Evolutionary conservation across 2,888 invertebrate species (phyloP).

Genomic region (Brachylomia viminalis): DNA sequence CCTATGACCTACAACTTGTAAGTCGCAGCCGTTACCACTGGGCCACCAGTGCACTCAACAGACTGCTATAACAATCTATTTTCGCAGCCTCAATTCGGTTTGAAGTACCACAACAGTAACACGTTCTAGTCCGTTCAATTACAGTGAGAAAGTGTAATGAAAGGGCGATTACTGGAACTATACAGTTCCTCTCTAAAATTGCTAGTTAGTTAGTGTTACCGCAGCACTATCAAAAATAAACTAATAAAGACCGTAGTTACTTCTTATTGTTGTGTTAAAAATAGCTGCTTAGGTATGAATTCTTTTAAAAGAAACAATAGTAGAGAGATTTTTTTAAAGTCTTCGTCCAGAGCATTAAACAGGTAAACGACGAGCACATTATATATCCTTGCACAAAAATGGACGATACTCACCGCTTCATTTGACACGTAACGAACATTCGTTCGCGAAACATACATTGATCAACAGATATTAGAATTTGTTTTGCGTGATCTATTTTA

Average conservation of each 20-base stretch:
- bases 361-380: background rate
- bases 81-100: background rate
- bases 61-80: background rate
- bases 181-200: conserved; percentile 27
- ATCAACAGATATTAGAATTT: background rate
- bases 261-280: background rate
- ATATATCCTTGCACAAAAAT: background rate
- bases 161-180: conserved; percentile 33
- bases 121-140: conserved; percentile 31
- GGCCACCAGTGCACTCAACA: no score
- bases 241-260: background rate
- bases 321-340: background rate
- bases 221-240: conserved; percentile 42
- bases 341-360: background rate
- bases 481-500: no score
- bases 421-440: background rate
- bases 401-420: background rate
- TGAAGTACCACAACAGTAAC: background rate
- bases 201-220: conserved; percentile 18
- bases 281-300: background rate
- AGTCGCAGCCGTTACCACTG: no score
- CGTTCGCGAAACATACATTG: no score
- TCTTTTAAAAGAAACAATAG: background rate
- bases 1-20: no score
- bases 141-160: conserved; percentile 20